A percentile compares a stretch with the other conserved stretches of the same genome.
phyloP scores from a whole-genome alignment of 1,140 invertebrate genomes.

The Ips nitidus region DNA sequence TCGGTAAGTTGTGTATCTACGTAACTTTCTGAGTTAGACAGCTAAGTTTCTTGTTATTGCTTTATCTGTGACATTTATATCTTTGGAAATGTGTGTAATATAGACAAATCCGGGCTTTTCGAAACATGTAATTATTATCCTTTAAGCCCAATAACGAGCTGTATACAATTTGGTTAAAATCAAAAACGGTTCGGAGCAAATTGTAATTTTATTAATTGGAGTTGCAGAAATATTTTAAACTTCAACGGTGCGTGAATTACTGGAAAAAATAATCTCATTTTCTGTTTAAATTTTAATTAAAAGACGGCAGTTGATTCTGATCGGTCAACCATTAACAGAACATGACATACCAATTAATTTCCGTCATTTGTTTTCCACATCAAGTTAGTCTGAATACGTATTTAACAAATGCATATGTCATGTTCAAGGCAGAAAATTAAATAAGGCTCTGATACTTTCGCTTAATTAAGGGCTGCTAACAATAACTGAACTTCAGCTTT shows the following conservation, averaged over 20 bases:
- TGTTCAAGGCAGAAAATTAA: too few relatives aligned
- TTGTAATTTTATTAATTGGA: constrained; percentile 4
- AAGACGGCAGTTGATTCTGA: background rate
- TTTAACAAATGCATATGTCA: background rate
- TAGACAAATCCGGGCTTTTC: background rate
- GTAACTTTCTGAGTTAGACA: constrained; percentile 3
- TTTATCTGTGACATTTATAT: constrained; percentile 5
- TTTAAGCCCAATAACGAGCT: background rate
- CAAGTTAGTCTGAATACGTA: background rate
- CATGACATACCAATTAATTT: background rate
- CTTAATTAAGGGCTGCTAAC: constrained; percentile 2
- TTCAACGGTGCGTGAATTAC: background rate
- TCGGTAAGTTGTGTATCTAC: background rate
- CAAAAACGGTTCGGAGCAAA: background rate
- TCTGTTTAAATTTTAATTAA: constrained; percentile 1
- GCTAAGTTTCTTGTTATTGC: constrained; percentile 2
- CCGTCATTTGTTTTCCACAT: too few relatives aligned
- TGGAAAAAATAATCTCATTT: background rate
- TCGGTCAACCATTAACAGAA: background rate
- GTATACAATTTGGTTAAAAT: background rate
- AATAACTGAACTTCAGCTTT: constrained; percentile 1
- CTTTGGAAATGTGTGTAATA: background rate
- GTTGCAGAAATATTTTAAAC: background rate
- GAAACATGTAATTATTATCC: background rate
- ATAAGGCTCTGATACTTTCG: background rate